Evolutionary conservation across 2,113 vertebrate species (phyloP), one percentile per base, ranked within the genome.

Genomic region (Morone chrysops): DNA sequence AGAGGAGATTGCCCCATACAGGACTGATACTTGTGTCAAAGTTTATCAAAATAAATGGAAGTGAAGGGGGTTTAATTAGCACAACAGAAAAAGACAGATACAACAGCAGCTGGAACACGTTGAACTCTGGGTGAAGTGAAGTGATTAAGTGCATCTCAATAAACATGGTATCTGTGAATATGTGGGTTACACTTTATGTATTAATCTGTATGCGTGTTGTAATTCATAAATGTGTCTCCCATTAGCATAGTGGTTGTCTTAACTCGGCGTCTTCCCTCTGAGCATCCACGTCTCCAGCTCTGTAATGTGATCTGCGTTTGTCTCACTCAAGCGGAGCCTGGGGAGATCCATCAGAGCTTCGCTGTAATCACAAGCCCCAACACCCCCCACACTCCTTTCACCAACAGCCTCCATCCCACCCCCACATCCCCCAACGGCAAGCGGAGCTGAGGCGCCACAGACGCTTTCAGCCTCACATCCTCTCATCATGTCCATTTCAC

Each of bases 221-320:
- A 59, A 14, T 54, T 25, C 48, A 62, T 43, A 31, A 43, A 63
- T 22, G 18, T 56, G 48, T 66, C 2, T 43, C 5, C 61, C 48
- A 54, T 78, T 25, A 43, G 40, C 63, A 16, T 16, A 12, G n/a
- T 51, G 1, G 40, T 53, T 72, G 51, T 59, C 17, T 48, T 67
- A 13, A 45, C 14, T 51, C 17, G 1, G 20, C 0, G 5, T 67
- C 53, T 51, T 69, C 57, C 40, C 56, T 74, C 54, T 6, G 2
- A 40, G 78, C 74, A 40, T 67, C 20, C 25, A n/a, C 54, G 65
- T 73, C 80, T 74, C 56, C 71, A n/a, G 40, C 41, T 72, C 75
- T 80, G 86, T 89, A 81, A 89, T 81, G 70, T 79, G 83, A 89
- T 92, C 84, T 75, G 70, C 71, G 62, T 84, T 81, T 70, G 70